Percentiles rank a stretch among this genome's conserved stretches.
Conservation (phyloP, 1,140 invertebrate genomes). For the Brachionus asplanchnoidis region DNA sequence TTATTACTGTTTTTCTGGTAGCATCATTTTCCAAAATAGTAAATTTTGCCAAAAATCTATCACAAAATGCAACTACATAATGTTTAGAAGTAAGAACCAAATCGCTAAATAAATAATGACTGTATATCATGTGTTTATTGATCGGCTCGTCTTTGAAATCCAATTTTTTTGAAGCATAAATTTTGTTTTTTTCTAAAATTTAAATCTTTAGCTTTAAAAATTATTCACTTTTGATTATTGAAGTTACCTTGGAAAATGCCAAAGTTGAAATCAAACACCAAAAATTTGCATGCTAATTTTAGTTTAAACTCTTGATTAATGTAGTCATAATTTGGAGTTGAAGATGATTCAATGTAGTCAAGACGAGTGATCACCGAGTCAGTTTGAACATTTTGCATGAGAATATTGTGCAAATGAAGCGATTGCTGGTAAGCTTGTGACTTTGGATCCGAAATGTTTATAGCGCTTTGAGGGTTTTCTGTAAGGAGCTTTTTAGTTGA, state of each 20-base stretch:
- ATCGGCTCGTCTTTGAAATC: constrained; percentile 26
- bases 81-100: background rate
- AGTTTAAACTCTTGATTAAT: constrained; percentile 21
- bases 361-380: background rate
- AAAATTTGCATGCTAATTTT: background rate
- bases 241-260: background rate
- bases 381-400: constrained; percentile 27
- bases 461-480: constrained; percentile 5
- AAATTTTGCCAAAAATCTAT: constrained; percentile 39
- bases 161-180: constrained; percentile 6
- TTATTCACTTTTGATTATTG: background rate
- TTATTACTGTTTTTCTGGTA: background rate
- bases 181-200: background rate
- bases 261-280: constrained; percentile 25
- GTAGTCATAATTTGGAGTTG: constrained; percentile 5
- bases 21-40: constrained; percentile 9
- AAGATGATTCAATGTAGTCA: background rate
- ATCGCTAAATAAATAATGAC: constrained; percentile 35
- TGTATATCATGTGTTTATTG: background rate
- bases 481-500: background rate
- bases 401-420: background rate
- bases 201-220: background rate
- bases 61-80: constrained; percentile 23
- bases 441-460: constrained; percentile 13
- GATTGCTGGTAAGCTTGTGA: background rate